Evolutionary conservation across 1,140 invertebrate species (phyloP), one percentile per base, ranked within the genome.

Genomic region (Paracyclopina nana): DNA sequence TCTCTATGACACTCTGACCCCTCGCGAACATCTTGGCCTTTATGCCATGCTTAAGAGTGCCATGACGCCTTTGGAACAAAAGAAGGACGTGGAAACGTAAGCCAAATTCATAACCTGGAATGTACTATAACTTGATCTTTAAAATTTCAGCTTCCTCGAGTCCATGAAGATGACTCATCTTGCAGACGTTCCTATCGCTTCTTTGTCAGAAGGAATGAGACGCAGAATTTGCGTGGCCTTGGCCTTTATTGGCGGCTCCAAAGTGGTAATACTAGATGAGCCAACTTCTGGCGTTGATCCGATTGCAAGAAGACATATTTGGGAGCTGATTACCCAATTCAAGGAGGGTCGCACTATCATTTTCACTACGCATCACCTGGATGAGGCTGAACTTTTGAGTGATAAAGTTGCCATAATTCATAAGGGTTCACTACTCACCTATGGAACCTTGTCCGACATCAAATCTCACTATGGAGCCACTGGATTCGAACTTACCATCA

Each of bases 361-460:
- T 34, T 61, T 79, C 30, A 76, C 75, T 0, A 79, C 77, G 2
- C 77, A 79, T 60, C 66, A 65, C 49, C 65, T 69, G 63, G 68
- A 69, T 45, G 68, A 69, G 58, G 65, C 65, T 0, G 67, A 79
- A 55, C 60, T 78, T 2, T 62, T 79, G 2, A 74, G 75, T n/a
- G 77, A 79, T 58, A 59, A 77, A 42, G 76, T 80, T 41, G 76
- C 75, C 4, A 76, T 79, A 28, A 73, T 79, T 12, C 67, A 72
- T 9, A 65, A 73, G 54, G 78, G 77, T 25, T 63, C 68, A 51
- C 62, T 80, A 0, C 65, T 70, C 50, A 72, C 73, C 54, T 68
- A 67, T 55, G 77, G 77, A 1, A 72, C 74, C 0, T 70, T 71
- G 16, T 61, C 78, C 4, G 77, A 73, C 57, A 61, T 80, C 2